Evolutionary conservation across 2,888 invertebrate genomes (phyloP), one percentile per base, ranked within the genome.

Genomic region (Drosophila fungiperda): DNA sequence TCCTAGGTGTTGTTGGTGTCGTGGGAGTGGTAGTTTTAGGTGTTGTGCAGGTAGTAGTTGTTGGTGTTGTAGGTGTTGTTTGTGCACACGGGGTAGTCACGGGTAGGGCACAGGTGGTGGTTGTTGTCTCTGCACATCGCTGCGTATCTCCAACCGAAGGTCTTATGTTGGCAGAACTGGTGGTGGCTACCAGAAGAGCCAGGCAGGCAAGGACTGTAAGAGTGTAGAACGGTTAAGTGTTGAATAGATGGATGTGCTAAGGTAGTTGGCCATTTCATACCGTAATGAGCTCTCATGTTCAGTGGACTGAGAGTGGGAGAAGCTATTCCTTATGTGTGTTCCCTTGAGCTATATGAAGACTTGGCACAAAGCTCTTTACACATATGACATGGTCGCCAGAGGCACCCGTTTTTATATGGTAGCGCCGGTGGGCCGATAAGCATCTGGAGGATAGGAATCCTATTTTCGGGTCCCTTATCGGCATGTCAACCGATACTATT

Each of bases 141-240:
- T 57, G 32, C 9, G 15, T 67, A 0, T 40, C 53, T 1, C 49
- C 73, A 11, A 73, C 64, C 11, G 70, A 61, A 33, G 68, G 58
- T 20, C 75, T 64, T n/a, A 91, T 64, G 17, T 67, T 87, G 29
- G 86, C 89, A 11, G 91, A 88, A 61, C 65, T 54, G 6, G 61
- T 58, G 20, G 62, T 33, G 17, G 73, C 77, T 23, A 72, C 71
- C 38, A 86, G 20, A 2, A 79, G 35, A 40, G 83, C 58, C 57
- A 85, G 55, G 35, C 82, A 79, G 68, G 78, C 77, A 62, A 76
- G 57, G 32, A 80, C 85, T 85, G 66, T 7, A 65, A 62, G 17
- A 33, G 29, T 26, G 3, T 9, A 36, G 23, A 55, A 52, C 3
- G n/a, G 15, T 40, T 32, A 36, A 20, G 6, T 35, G 20, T 55